These are phyloP conservation scores for Pituophis catenifer DNA, from an alignment of 2,113 vertebrate genomes.

Conservation along the genomic window DNA sequence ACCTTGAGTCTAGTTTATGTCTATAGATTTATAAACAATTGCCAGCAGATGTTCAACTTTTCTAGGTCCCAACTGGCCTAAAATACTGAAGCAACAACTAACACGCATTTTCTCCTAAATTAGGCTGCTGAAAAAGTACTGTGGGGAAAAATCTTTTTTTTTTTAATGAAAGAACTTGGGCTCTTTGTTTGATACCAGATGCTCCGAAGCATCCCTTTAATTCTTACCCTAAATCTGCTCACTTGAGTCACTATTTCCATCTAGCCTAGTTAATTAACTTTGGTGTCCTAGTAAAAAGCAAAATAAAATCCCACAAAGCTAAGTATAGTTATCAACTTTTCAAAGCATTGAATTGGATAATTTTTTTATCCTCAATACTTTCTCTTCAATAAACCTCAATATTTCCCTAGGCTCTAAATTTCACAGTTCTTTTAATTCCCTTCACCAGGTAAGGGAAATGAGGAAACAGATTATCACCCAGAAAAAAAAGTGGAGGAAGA, in stretches of 20 bases:
- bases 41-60: not conserved
- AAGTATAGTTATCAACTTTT: not conserved
- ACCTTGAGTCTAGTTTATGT: not conserved
- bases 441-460: conserved; percentile 40
- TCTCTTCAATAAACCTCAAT: not conserved
- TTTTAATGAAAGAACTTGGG: not conserved
- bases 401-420: conserved; percentile 22
- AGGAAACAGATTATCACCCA: conserved; percentile 28
- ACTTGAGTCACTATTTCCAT: not conserved
- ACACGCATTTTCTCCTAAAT: not conserved
- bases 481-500: conserved; percentile 8
- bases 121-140: not conserved
- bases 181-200: not conserved
- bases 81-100: not conserved
- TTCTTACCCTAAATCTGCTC: not conserved
- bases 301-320: not conserved
- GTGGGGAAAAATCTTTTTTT: not conserved
- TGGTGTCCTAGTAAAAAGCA: not conserved
- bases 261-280: not conserved
- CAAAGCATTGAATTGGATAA: not conserved
- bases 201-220: not conserved
- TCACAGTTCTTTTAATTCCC: conserved; percentile 21
- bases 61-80: not conserved
- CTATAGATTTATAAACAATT: not conserved
- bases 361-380: not conserved